Evolutionary conservation across 92 coral and sea anemone species (phyloP), one percentile per base, ranked within the genome.

Genomic region (Phenganax subtilis): DNA sequence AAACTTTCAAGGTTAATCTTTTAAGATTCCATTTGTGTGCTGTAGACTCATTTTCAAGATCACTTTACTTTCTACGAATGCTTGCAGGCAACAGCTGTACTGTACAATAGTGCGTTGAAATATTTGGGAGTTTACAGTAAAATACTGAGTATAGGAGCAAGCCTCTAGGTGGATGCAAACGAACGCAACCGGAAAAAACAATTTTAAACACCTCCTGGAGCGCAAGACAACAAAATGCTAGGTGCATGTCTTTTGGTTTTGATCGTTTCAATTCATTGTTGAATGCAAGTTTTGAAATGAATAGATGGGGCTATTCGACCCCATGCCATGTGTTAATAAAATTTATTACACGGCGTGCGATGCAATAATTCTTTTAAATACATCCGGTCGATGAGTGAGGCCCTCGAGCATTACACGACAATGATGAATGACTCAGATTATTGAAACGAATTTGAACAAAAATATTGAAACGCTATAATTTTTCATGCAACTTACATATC

Each of bases 311-410:
- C 58, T 20, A 12, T 16, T 16, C 44, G 15, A 37, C 77, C 77
- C 10, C 77, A 51, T 54, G 61, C 62, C 20, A 73, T 1, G 59
- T 11, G 60, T 51, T 73, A 53, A 55, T 55, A 73, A 73, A 73
- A 10, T 51, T 71, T 76, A 60, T n/a, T 27, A 76, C 47, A 28
- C 67, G 8, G 9, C 51, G 47, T 51, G 47, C 37, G 31, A 57
- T 12, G 51, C 17, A 47, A 63, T 9, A 62, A 55, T 52, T 62
- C 47, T 61, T 7, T 12, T 57, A 15, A 52, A 64, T 28, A 54
- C 71, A 54, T 79, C 83, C 74, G 74, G 59, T 53, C 74, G 83
- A 9, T 63, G 83, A 79, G 31, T 63, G 83, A 79, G 12, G 56
- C 52, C 37, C 12, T 29, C 73, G 10, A 10, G 53, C 73, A 7